These are phyloP conservation scores for Rhorus exstirpatorius DNA, from an alignment of 2,888 invertebrate genomes.

Conservation along the genomic window DNA sequence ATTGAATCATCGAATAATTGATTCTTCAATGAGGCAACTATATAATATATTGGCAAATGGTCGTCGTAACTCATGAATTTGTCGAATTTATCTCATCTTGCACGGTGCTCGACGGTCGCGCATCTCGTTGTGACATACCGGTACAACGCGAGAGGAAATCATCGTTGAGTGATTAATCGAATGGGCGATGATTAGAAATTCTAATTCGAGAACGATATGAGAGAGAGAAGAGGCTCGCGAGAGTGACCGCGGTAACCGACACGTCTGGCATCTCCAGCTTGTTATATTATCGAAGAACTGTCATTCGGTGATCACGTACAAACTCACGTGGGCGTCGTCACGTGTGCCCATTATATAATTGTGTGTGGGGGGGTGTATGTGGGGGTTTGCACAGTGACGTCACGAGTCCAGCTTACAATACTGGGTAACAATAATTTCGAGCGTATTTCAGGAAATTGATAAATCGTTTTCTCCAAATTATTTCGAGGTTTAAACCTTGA, in stretches of 20 bases:
- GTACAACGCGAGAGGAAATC: slow-evolving; percentile 51
- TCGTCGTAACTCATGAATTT: slow-evolving; percentile 33
- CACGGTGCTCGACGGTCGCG: slow-evolving; percentile 46
- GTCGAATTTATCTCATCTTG: slow-evolving; percentile 33
- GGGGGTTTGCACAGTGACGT: too few species aligned
- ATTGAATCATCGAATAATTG: slow-evolving; percentile 21
- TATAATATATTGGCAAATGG: neutral
- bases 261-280: slow-evolving; percentile 38
- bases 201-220: slow-evolving; percentile 57
- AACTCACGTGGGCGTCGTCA: slow-evolving; percentile 48
- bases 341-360: neutral
- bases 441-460: too few species aligned
- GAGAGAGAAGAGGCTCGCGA: slow-evolving; percentile 3
- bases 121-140: slow-evolving; percentile 27
- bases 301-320: slow-evolving; percentile 50
- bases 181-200: slow-evolving; percentile 65
- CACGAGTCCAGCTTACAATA: too few species aligned
- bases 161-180: slow-evolving; percentile 65
- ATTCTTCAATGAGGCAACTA: slow-evolving; percentile 5
- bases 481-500: neutral
- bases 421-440: too few species aligned
- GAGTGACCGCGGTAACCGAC: slow-evolving; percentile 30
- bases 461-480: neutral
- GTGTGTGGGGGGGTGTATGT: neutral
- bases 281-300: slow-evolving; percentile 67